Conservation (phyloP, 64 coral and sea anemone genomes). For the Actinia equina region DNA sequence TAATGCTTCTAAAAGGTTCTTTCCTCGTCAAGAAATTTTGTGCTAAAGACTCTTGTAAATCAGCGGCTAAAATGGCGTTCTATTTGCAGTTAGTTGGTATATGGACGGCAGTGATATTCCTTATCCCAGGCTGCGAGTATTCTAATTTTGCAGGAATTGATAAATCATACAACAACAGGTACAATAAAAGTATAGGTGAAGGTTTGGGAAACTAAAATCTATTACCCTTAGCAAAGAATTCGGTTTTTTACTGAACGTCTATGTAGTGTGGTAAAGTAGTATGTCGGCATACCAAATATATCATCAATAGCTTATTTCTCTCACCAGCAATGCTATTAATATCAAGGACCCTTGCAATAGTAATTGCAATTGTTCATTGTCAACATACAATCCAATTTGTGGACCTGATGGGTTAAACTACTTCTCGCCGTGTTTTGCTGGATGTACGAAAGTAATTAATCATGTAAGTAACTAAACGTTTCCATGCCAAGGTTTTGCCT, state of each 20-base stretch:
- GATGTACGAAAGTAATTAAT: conserved; percentile 5
- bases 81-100: conserved; percentile 5
- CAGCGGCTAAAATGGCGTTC: conserved; percentile 42
- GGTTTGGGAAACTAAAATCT: neutral
- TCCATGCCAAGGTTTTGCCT: too few relatives aligned
- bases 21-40: conserved; percentile 38
- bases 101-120: conserved; percentile 1
- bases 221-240: neutral
- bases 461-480: neutral
- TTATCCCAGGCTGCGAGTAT: conserved; percentile 58
- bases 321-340: neutral
- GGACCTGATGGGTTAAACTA: conserved; percentile 17
- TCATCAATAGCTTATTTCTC: neutral
- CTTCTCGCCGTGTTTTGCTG: conserved; percentile 49
- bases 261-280: too few relatives aligned
- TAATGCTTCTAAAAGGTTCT: conserved; percentile 16
- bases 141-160: conserved; percentile 32
- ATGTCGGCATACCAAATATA: too few relatives aligned
- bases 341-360: neutral
- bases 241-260: neutral
- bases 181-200: neutral
- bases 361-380: conserved; percentile 8
- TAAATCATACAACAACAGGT: conserved; percentile 40
- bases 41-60: conserved; percentile 36
- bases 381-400: conserved; percentile 48